Conservation (phyloP, 2,888 invertebrate species). For the Timandra comae region DNA sequence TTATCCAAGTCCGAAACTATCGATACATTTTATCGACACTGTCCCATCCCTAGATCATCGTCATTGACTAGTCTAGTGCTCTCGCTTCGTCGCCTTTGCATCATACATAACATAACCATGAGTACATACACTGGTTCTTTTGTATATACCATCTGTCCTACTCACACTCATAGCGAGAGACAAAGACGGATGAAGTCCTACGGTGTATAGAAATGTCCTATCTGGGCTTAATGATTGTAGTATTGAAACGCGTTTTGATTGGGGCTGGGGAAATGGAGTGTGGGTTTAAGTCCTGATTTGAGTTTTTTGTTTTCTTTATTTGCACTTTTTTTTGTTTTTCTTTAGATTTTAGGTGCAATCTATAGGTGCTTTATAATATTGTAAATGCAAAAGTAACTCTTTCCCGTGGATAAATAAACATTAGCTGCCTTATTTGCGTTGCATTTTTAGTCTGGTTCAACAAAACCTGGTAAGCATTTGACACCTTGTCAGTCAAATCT, state of each 20-base stretch:
- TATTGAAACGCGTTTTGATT: constrained; percentile 24
- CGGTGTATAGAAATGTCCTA: constrained; percentile 17
- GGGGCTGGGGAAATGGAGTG: constrained; percentile 1
- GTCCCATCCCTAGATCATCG: constrained; percentile 47
- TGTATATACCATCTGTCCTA: constrained; percentile 33
- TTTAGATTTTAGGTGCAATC: too few relatives aligned
- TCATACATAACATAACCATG: constrained; percentile 35
- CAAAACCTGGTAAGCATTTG: too few relatives aligned
- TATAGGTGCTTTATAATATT: too few relatives aligned
- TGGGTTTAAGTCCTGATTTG: constrained; percentile 3
- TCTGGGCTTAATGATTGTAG: constrained; percentile 24
- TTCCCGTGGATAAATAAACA: too few relatives aligned
- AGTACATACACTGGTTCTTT: constrained; percentile 63
- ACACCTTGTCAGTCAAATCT: too few relatives aligned
- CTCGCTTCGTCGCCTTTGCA: constrained; percentile 57
- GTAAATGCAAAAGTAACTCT: too few relatives aligned
- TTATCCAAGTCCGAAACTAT: too few relatives aligned
- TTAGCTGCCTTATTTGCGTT: too few relatives aligned
- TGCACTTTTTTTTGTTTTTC: too few relatives aligned
- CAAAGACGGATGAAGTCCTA: constrained; percentile 26
- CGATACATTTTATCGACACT: constrained; percentile 10
- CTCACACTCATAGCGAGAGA: constrained; percentile 32
- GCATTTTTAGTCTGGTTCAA: too few relatives aligned
- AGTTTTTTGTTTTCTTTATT: too few relatives aligned
- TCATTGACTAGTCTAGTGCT: constrained; percentile 69